Evolutionary conservation across 2,888 invertebrate genomes (phyloP).

Genomic region (Cantharis lateralis): DNA sequence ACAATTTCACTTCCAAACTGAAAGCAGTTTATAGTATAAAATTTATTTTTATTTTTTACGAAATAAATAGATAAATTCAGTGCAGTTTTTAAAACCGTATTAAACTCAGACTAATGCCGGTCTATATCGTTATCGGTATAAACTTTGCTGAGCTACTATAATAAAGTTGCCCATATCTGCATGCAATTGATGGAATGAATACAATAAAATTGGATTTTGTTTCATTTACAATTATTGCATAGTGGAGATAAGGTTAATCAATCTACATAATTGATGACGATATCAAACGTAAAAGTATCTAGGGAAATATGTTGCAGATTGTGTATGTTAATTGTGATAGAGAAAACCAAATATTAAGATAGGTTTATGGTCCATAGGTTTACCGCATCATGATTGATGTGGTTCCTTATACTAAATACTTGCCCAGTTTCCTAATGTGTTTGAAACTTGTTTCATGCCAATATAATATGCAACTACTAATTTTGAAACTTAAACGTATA

Average conservation of each 20-base stretch:
- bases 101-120: neutral
- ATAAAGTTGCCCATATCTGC: conserved; percentile 21
- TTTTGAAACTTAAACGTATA: neutral
- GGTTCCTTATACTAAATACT: conserved; percentile 14
- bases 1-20: neutral
- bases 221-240: neutral
- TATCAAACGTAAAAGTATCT: neutral
- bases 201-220: conserved; percentile 16
- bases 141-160: conserved; percentile 7
- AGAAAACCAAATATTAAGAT: conserved; percentile 15
- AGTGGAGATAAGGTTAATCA: neutral
- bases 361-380: neutral
- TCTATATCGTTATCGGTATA: conserved; percentile 3
- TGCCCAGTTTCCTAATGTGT: conserved; percentile 5
- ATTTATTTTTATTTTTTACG: neutral
- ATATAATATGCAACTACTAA: conserved; percentile 11
- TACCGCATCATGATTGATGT: conserved; percentile 18
- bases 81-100: neutral
- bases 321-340: conserved; percentile 9
- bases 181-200: conserved; percentile 13
- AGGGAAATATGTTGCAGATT: neutral
- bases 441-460: conserved; percentile 17
- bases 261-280: neutral
- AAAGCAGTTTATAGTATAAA: neutral
- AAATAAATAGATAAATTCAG: neutral